Evolutionary conservation across 2,888 invertebrate species (phyloP).

Genomic region (Hemistola chrysoprasaria): DNA sequence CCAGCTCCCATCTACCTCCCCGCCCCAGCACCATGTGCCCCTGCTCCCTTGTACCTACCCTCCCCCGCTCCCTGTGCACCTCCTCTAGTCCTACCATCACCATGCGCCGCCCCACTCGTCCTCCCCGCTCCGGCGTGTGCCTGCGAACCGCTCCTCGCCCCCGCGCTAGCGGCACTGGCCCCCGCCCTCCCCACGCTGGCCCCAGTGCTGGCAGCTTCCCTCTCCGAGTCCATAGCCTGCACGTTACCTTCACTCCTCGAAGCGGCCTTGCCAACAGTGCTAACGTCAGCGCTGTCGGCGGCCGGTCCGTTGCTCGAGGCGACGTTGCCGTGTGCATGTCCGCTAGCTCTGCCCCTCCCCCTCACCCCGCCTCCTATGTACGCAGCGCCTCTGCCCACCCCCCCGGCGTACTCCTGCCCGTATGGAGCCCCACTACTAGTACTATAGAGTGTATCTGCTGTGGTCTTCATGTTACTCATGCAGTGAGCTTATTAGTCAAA

Average conservation of each 20-base stretch:
- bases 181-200: slow-evolving; percentile 37
- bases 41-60: too few relatives aligned
- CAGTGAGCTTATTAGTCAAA: too few relatives aligned
- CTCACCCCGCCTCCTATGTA: slow-evolving; percentile 12
- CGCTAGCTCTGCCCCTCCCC: slow-evolving; percentile 24
- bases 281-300: slow-evolving; percentile 48
- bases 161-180: slow-evolving; percentile 34
- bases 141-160: slow-evolving; percentile 8
- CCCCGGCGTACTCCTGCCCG: slow-evolving; percentile 4
- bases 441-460: too few relatives aligned
- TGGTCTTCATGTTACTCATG: too few relatives aligned
- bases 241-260: slow-evolving; percentile 43
- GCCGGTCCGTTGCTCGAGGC: slow-evolving; percentile 48
- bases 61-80: slow-evolving; percentile 12
- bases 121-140: slow-evolving; percentile 26
- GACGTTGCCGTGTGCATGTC: slow-evolving; percentile 28
- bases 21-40: slow-evolving; percentile 11
- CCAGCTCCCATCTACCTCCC: slow-evolving; percentile 18
- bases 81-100: slow-evolving; percentile 16
- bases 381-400: slow-evolving; percentile 9
- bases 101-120: slow-evolving; percentile 24
- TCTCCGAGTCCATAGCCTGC: slow-evolving; percentile 38
- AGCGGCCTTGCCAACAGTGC: slow-evolving; percentile 46
- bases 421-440: slow-evolving; percentile 3
- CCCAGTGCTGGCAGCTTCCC: slow-evolving; percentile 36